phyloP scores from a whole-genome alignment of 2,113 vertebrate genomes.

The Gasterosteus nipponicus region DNA sequence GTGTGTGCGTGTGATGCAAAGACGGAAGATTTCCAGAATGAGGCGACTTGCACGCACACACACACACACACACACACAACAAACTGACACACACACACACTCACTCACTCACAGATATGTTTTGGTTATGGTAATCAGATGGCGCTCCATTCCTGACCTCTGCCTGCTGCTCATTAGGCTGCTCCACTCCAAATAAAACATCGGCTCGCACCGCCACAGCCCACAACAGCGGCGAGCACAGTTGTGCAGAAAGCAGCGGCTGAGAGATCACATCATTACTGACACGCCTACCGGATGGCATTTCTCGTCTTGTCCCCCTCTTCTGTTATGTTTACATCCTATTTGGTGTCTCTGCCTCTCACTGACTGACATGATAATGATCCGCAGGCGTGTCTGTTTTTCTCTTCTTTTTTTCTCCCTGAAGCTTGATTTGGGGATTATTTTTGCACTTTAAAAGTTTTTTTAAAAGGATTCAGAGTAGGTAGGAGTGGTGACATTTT shows the following conservation, averaged over 20 bases:
- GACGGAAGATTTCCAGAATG: constrained; percentile 63
- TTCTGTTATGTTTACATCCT: constrained; percentile 74
- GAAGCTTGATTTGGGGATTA: constrained; percentile 59
- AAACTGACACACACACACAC: constrained; percentile 63
- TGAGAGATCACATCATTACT: constrained; percentile 77
- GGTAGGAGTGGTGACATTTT: constrained; percentile 30
- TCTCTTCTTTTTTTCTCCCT: constrained; percentile 12
- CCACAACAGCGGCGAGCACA: constrained; percentile 58
- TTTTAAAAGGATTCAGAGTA: constrained; percentile 44
- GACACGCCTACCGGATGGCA: constrained; percentile 74
- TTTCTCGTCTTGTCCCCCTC: constrained; percentile 62
- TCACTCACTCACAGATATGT: constrained; percentile 56
- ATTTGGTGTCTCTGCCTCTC: constrained; percentile 61
- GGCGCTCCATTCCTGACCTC: constrained; percentile 76
- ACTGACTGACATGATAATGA: constrained; percentile 69
- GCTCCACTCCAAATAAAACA: constrained; percentile 79
- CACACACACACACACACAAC: constrained; percentile 60
- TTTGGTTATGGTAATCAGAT: constrained; percentile 77
- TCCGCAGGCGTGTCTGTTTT: constrained; percentile 48
- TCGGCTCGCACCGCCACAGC: constrained; percentile 62
- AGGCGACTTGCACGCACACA: constrained; percentile 43
- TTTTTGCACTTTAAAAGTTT: constrained; percentile 50
- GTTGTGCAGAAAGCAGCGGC: constrained; percentile 58
- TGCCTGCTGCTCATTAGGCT: constrained; percentile 79
- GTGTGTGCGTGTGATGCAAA: constrained; percentile 51